Evolutionary conservation across 2,888 invertebrate species (phyloP), one percentile per base, ranked within the genome.

Genomic region (Myopa tessellatipennis): DNA sequence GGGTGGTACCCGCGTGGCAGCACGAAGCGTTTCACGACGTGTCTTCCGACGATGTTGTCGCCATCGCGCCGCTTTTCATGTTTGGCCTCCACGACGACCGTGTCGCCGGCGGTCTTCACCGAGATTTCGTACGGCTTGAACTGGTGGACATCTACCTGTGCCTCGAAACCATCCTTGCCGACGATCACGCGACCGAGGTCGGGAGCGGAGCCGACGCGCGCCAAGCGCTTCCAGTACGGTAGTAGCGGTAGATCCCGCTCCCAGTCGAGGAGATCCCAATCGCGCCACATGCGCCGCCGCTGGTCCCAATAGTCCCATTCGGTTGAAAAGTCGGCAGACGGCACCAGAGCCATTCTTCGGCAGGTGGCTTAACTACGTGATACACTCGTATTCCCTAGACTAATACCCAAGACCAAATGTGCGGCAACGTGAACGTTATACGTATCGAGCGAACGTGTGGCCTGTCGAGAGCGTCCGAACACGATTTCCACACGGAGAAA

Each of bases 31-130:
- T 96, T 91, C 3, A 92, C 92, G 87, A 96, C 95, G 87, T 96
- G 95, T 26, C 96, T 91, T 6, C 95, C 94, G 75, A 96, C 92
- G 87, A 90, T 93, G 0, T 94, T 95, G 83, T 93, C 93, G 58
- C 93, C 92, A 80, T 95, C 94, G 36, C 91, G 90, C 81, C 92
- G 92, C 81, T 93, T 93, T 82, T 93, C 92, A 85, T 93, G 93
- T 84, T 92, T 93, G 4, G 92, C 94, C 85, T 94, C 93, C 8
- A 93, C 91, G 1, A 93, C 87, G 7, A 94, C 90, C 67, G 90
- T 90, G 81, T 91, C 91, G 79, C 92, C 90, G 81, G 90, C 89
- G 71, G 93, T 91, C 89, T 94, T 95, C 77, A 95, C 91, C 70
- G 92, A 90, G 45, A 94, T 91, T 86, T 94, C 94, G 60, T 91